Evolutionary conservation across 2,113 vertebrate species (phyloP).

Genomic region (Cygnus atratus): DNA sequence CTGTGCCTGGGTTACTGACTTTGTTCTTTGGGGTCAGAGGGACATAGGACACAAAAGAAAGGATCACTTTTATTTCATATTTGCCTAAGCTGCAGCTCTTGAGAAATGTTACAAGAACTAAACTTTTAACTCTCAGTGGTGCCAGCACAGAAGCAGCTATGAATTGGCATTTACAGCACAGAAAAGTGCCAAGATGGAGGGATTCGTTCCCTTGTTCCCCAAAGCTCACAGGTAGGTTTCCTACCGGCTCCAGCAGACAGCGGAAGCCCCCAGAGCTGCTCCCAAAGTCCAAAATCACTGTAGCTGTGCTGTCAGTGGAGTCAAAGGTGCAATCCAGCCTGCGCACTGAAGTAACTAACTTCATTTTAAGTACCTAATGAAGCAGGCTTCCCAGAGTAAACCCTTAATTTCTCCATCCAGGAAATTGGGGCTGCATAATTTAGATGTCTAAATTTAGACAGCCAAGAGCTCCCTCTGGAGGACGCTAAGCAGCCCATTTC

Average conservation of each 20-base stretch:
- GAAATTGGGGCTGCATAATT: conserved; percentile 31
- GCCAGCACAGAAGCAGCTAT: background rate
- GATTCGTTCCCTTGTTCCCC: background rate
- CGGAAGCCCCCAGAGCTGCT: rapidly evolving
- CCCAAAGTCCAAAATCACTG: background rate
- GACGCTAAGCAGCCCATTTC: background rate
- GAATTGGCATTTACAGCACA: background rate
- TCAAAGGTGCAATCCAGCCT: background rate
- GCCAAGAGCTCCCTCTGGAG: conserved; percentile 68
- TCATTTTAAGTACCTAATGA: conserved; percentile 47
- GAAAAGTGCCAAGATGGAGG: background rate
- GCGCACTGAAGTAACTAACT: conserved; percentile 33
- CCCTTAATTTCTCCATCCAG: conserved; percentile 38
- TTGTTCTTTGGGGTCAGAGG: background rate
- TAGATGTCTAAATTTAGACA: conserved; percentile 19
- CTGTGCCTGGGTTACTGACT: background rate
- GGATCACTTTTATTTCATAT: background rate
- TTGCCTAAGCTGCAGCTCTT: background rate
- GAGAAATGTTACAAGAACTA: background rate
- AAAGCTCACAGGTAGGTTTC: background rate
- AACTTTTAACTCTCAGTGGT: background rate
- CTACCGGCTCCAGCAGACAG: background rate
- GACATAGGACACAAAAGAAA: background rate
- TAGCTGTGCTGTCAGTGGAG: background rate
- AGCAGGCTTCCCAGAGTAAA: conserved; percentile 23